Evolutionary conservation across 2,888 invertebrate species (phyloP), one percentile per base, ranked within the genome.

Genomic region (Amitus sp.): DNA sequence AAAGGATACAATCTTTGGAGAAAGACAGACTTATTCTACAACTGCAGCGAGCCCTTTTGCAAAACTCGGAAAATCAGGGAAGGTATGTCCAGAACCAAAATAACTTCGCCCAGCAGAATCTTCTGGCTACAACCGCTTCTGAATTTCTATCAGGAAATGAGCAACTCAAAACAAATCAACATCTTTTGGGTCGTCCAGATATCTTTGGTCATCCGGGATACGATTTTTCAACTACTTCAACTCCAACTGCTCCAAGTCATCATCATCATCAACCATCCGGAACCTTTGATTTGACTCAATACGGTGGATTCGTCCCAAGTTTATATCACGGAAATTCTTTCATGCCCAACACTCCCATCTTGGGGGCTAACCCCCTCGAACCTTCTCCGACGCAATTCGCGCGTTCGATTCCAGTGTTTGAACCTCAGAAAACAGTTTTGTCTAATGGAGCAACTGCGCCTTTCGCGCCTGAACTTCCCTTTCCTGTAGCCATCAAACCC

Each of bases 21-120:
- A 79, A 79, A 59, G 78, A 80, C 39, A 71, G 77, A 43, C 20
- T 80, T 51, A 80, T 81, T 34, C 57, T 65, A 1, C 74, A 80
- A 27, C 55, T 82, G 37, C 79, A 76, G 30, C 72, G 67, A 2
- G 74, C 76, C 0, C 61, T 81, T 6, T 47, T 70, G 1, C 70
- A 70, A 37, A 62, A 55, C 18, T 27, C 46, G n/a, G 65, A 65
- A 12, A 20, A 45, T 12, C 60, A 67, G 1, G 52, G 40, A 30
- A 64, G 54, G 65, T 75, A 74, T 60, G 68, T 66, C 23, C 69
- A 75, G 55, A 75, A 72, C 62, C 70, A n/a, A n/a, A n/a, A n/a
- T n/a, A n/a, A n/a, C n/a, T n/a, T n/a, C n/a, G n/a, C n/a, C n/a
- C n/a, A n/a, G n/a, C n/a, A 72, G 39, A 60, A 68, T 15, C 60